A percentile compares a stretch with the other conserved stretches of the same genome.
phyloP scores from a whole-genome alignment of 2,888 invertebrate genomes.

The Escarpia spicata region DNA sequence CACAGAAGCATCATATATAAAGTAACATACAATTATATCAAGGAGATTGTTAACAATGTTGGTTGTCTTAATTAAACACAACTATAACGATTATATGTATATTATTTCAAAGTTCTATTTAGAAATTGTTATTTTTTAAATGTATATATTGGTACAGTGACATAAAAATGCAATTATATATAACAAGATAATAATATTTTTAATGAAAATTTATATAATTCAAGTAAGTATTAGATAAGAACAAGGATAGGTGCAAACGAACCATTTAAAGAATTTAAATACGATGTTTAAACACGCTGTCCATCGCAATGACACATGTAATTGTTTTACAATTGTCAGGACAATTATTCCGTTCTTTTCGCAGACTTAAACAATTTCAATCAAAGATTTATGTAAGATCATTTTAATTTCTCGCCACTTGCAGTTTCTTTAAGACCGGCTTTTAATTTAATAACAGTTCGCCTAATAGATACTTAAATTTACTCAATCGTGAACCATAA shows the following conservation, averaged over 20 bases:
- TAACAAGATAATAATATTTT: too few species aligned
- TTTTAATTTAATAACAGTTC: not conserved
- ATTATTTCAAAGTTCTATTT: not conserved
- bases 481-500: not conserved
- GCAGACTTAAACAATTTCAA: not conserved
- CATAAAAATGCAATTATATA: too few species aligned
- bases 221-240: too few species aligned
- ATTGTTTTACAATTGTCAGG: not conserved
- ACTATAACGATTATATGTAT: not conserved
- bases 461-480: not conserved
- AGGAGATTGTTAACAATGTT: not conserved
- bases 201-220: too few species aligned
- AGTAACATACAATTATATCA: not conserved
- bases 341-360: not conserved
- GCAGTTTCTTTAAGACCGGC: not conserved
- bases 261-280: too few species aligned
- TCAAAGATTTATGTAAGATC: not conserved
- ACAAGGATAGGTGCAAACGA: too few species aligned
- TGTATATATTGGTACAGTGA: not conserved
- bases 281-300: not conserved
- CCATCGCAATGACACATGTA: not conserved
- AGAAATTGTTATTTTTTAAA: not conserved
- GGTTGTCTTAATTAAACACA: not conserved
- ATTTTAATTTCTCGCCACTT: not conserved
- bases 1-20: not conserved